Conservation (phyloP, 2,888 invertebrate species). For the Eremobia ochroleuca region DNA sequence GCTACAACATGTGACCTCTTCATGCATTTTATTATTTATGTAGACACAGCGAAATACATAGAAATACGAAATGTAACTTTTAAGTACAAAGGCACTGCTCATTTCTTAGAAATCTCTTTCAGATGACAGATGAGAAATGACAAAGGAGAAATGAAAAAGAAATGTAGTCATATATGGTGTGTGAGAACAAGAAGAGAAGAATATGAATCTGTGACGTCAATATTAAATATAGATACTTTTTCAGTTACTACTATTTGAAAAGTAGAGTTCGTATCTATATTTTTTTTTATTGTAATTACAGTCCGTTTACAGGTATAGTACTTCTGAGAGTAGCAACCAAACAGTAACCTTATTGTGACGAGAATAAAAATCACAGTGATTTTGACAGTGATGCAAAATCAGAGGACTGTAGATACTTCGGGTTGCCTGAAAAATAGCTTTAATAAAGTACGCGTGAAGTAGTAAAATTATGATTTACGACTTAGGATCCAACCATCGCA, state of each 20-base stretch:
- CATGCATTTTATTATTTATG: not conserved
- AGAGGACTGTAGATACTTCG: not conserved
- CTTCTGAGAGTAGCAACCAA: no score
- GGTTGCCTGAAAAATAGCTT: not conserved
- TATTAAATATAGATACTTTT: no score
- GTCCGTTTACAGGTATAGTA: no score
- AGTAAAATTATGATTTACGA: not conserved
- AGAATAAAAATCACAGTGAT: no score
- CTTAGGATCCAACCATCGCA: not conserved
- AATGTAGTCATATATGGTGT: not conserved
- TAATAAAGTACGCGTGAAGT: not conserved
- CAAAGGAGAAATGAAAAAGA: not conserved
- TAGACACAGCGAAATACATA: not conserved
- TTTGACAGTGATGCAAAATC: no score
- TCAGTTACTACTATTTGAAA: not conserved
- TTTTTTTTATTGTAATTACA: not conserved
- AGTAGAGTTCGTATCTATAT: not conserved
- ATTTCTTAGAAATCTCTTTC: not conserved
- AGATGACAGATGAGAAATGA: no score
- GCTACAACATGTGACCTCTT: conserved; percentile 3
- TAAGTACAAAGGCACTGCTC: not conserved
- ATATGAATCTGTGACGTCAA: not conserved
- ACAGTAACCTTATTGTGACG: no score
- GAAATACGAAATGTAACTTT: not conserved
- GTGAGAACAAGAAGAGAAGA: no score